These are phyloP conservation scores for Tetragonula carbonaria DNA, from an alignment of 2,888 invertebrate species.

Conservation along the genomic window DNA sequence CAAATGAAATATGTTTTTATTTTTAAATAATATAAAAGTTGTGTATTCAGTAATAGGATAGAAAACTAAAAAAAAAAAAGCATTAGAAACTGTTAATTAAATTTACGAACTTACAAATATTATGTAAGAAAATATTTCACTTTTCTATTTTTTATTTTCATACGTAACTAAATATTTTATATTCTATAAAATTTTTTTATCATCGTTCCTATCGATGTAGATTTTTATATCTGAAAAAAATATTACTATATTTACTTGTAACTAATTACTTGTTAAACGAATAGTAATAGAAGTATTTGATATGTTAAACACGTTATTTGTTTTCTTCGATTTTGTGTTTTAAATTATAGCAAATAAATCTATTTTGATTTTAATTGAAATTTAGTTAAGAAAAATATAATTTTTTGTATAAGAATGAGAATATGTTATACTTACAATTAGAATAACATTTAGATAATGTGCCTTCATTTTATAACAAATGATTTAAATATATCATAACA, in stretches of 20 bases:
- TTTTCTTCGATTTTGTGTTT: constrained; percentile 3
- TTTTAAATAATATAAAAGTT: constrained; percentile 5
- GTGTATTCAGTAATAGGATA: constrained; percentile 4
- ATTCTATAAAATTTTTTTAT: constrained; percentile 26
- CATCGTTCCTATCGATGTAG: constrained; percentile 21
- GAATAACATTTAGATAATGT: constrained; percentile 11
- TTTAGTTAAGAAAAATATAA: constrained; percentile 2
- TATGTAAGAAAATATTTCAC: constrained; percentile 23
- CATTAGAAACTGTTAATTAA: not conserved
- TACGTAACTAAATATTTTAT: constrained; percentile 24
- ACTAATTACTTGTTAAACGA: constrained; percentile 26
- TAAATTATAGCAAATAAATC: constrained; percentile 6
- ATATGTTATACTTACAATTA: not conserved
- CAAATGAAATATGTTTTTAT: constrained; percentile 3
- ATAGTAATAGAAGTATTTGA: constrained; percentile 32
- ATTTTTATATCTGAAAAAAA: constrained; percentile 29
- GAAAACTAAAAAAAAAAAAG: not conserved
- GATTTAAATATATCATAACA: not conserved
- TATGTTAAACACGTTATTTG: constrained; percentile 50
- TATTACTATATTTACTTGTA: not conserved
- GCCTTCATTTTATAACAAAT: constrained; percentile 22
- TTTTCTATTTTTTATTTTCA: constrained; percentile 26
- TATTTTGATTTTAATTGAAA: constrained; percentile 10
- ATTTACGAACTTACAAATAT: constrained; percentile 9
- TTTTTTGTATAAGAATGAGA: constrained; percentile 1